Evolutionary conservation across 2,797 vertebrate genomes (phyloP), one percentile per base, ranked within the genome.

Genomic region (Phrynocephalus forsythii): DNA sequence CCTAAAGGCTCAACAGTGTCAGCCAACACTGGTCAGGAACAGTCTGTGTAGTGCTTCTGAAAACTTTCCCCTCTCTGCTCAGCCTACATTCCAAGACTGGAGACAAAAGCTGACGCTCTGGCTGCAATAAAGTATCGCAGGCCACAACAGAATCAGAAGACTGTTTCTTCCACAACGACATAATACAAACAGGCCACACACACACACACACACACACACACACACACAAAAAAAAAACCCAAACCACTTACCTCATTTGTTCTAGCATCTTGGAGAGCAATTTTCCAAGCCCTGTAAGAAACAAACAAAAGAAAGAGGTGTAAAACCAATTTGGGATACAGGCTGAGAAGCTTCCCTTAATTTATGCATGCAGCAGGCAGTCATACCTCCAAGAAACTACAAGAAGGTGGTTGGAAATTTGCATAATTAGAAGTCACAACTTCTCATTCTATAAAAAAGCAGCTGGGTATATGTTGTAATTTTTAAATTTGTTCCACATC

Each of bases 201-300:
- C 38, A 44, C 38, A 2, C 33, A 33, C 33, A 33, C 33, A 33
- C 33, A 33, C 33, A 33, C 33, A 33, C 33, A 33, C 33, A 33
- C 33, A 33, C 38, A 38, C 38, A 76, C 3, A 9, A 76, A 76
- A 44, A 75, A 22, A 2, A 75, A 75, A 44, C 18, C 6, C 44
- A 38, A 82, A 7, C 9, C 9, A 97, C 98, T 98, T 95, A 99
- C 98, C 75, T 96, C 91, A 88, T 98, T 99, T 88, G 98, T 97
- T 95, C 98, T 97, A 90, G 98, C 97, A 67, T 99, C 98, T 94
- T 98, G 98, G 15, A 99, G 97, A 85, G 98, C 98, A 97, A 99
- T 98, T 90, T 97, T 97, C 99, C 99, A 99, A 48, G 98, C 98
- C 91, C 99, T 99, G 93, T 30, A 95, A 91, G 83, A 91, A 83